Evolutionary conservation across 2,888 invertebrate genomes (phyloP), one percentile per base, ranked within the genome.

Genomic region (Hedya salicella): DNA sequence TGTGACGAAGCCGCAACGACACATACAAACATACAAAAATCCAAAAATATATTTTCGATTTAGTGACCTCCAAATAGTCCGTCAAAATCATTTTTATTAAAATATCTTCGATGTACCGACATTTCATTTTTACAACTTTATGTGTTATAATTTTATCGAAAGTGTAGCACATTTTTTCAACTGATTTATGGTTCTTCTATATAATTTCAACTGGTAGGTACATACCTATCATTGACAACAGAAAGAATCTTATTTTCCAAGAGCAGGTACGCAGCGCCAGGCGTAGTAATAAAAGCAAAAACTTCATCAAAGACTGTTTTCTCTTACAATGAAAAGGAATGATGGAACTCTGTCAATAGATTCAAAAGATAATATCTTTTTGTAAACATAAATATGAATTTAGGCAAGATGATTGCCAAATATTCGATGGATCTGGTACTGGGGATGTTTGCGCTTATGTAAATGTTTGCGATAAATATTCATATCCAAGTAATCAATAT

Each of bases 341-440:
- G 68, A 57, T 57, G 66, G 60, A 48, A 25, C 62, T 67, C 62
- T 57, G 68, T 63, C 70, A 70, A 70, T 68, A 67, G 62, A 69
- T 53, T 36, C 66, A 59, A 59, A 39, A 68, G 69, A 69, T 67
- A 68, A 68, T 68, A 69, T 64, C 64, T 68, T 65, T 53, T 63
- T 62, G 53, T 42, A 66, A 68, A 71, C 50, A 62, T 62, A 63
- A 71, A 71, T 62, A 65, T 13, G 54, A 46, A 21, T 40, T 36
- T 40, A 32, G 21, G 52, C 53, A 60, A 53, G 39, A 66, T 62
- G 48, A 67, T 59, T 56, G 40, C 30, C 16, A 21, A 30, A 21
- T 48, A n/a, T 60, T 53, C 19, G 11, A 16, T 3, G 46, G 36
- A 65, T 46, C 44, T 46, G 36, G 42, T 40, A 62, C 30, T 17